Evolutionary conservation across 2,888 invertebrate species (phyloP), one percentile per base, ranked within the genome.

Genomic region (Pollenia angustigena): DNA sequence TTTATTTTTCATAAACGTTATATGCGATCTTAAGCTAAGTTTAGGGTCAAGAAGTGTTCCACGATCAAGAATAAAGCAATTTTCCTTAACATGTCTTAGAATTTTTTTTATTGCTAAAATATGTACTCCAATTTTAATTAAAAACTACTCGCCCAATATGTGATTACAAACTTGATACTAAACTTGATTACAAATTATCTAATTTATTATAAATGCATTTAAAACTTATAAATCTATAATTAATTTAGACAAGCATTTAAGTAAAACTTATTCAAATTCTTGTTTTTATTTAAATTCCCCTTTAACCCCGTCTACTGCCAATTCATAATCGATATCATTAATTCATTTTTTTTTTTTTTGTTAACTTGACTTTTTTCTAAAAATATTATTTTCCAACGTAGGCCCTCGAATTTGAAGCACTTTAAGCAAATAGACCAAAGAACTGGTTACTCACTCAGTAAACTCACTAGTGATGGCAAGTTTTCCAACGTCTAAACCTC

Each of bases 381-480:
- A 9, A 42, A 16, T 58, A 16, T 50, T 18, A 62, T 52, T 54
- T 69, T 40, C 18, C 10, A 69, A 46, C 52, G 82, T 71, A 82
- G 82, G 76, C 75, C 76, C 69, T 62, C 48, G 40, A 64, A 62
- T 76, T 76, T 54, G 48, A 69, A 69, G 40, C 52, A 69, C 52
- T 76, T 69, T 46, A 54, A 48, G 46, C 64, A 56, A 72, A 72
- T 66, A 56, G 14, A 40, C 14, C n/a, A 16, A 56, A 78, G 56
- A 83, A 83, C 82, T 83, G 82, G 82, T 83, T 82, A 56, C 50
- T 42, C 6, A 32, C 32, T 32, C 32, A 32, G 32, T 32, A 6
- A 4, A 44, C 32, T 54, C 40, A 74, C 48, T 68, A 50, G 54
- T 18, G 42, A 18, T 76, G n/a, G 23, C 42, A 32, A 52, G 44